Evolutionary conservation across 1,140 invertebrate genomes (phyloP), one percentile per base, ranked within the genome.

Genomic region (Calliopsis andreniformis): DNA sequence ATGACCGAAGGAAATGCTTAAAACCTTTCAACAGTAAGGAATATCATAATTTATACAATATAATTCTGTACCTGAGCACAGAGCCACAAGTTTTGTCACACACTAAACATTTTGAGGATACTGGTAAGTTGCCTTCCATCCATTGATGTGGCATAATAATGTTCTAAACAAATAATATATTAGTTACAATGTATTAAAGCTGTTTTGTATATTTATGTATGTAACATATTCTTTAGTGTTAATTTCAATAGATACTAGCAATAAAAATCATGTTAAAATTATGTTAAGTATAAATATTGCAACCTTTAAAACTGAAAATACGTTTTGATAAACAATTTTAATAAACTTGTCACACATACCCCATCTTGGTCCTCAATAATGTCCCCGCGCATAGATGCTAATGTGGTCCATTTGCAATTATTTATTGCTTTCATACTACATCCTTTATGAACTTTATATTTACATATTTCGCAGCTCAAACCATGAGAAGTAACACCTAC

Each of bases 31-130:
- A 45, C 51, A 59, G 16, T 70, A 47, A 39, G 47, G 56, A 49
- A 58, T 45, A 55, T 3, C 25, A 18, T 49, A 75, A 14, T 32
- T 35, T 35, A 43, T 20, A 42, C 14, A 16, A 32, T 10, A 28
- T 39, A 28, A 30, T n/a, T 30, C 68, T 67, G 58, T 87, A 96
- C 96, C 95, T 96, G 64, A 99, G 93, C 53, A 99, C 98, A 76
- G 98, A 99, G 56, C 98, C 98, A 93, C 98, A 99, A 4, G 97
- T 98, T 92, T 98, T 98, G 87, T 99, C 98, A 93, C 98, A 99
- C n/a, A 98, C 94, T 64, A 94, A 93, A 92, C 98, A 99, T 90
- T 98, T 97, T 67, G 98, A 96, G 68, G 97, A 97, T 28, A 99
- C 98, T 12, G 98, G 97, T 64, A 99, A 92, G 92, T 99, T 99